phyloP scores from a whole-genome alignment of 1,140 invertebrate genomes.

The Drosophila punjabiensis region DNA sequence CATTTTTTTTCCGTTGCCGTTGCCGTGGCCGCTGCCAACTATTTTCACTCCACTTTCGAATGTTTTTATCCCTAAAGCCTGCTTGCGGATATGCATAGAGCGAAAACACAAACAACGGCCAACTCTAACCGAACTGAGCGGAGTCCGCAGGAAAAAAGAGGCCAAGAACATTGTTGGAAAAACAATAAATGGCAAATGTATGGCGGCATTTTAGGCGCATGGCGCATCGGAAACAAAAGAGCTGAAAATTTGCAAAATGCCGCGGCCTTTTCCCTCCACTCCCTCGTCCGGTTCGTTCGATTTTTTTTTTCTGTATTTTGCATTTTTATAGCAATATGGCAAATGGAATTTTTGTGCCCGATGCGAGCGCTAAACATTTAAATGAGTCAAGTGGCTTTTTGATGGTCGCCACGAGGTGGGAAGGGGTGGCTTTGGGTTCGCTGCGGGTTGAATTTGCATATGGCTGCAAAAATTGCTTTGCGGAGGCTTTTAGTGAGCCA shows the following conservation, averaged over 20 bases:
- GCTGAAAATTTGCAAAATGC: constrained; percentile 79
- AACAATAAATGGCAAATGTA: constrained; percentile 84
- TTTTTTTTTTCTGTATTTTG: constrained; percentile 48
- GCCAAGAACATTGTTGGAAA: constrained; percentile 69
- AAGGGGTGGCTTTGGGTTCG: background rate
- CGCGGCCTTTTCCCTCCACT: constrained; percentile 16
- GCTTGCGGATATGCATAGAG: constrained; percentile 79
- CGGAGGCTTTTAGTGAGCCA: constrained; percentile 31
- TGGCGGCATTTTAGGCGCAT: constrained; percentile 78
- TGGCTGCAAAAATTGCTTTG: constrained; percentile 44
- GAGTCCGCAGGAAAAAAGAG: constrained; percentile 42
- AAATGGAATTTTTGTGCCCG: constrained; percentile 71
- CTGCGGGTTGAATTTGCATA: constrained; percentile 66
- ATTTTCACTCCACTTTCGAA: constrained; percentile 79
- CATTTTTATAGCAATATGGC: constrained; percentile 81
- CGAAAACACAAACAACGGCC: constrained; percentile 50
- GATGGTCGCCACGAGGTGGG: constrained; percentile 30
- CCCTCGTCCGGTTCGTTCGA: constrained; percentile 11
- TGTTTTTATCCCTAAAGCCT: constrained; percentile 82
- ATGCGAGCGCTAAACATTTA: constrained; percentile 70
- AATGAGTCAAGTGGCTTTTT: constrained; percentile 76
- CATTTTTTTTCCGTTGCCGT: constrained; percentile 58
- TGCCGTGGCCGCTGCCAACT: constrained; percentile 51
- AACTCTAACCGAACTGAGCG: constrained; percentile 32
- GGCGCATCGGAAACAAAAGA: constrained; percentile 63